Base-by-base conservation (phyloP, 1,140 invertebrate genomes). In the Acyrthosiphon pisum region DNA sequence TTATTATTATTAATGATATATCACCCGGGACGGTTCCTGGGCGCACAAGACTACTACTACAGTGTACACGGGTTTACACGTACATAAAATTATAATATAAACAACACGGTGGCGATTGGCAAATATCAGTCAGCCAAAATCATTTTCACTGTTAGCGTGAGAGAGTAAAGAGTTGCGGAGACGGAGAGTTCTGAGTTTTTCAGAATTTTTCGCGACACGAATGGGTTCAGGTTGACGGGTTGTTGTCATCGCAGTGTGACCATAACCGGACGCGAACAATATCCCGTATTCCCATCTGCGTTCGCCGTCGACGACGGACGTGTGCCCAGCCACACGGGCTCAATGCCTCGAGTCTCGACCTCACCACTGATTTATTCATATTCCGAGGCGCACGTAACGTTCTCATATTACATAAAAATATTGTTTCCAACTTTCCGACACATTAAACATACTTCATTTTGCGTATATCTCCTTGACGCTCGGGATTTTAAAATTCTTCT, bases 171-270 rank as follows among this genome's bases (percentile, higher is more conserved):
- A 41, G 41, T 41, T 41, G 41, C 4, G 41, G 14, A 84, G 81
- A 86, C 48, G 50, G 91, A 86, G 76, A 92, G 48, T 18, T 6
- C 14, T 4, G 30, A 76, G 60, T 56, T 84, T 81, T 84, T 83
- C 37, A 22, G 89, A 68, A 93, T n/a, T 93, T 93, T 93, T 93
- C 81, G 91, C 76, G 76, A 93, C 81, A 93, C 91, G 81, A 93
- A 92, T 92, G 91, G 91, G 60, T 83, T 92, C 48, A 30, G 91
- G 68, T 92, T 83, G 91, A 91, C 87, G 91, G 76, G 76, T 84
- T 92, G 91, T 93, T 86, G 48, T 56, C 35, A 50, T 41, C 2
- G 14, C 91, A 93, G 91, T 93, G 76, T 41, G 48, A 44, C 91
- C 91, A 48, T n/a, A 8, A 0, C 22, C 41, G 37, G 30, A 11